These are phyloP conservation scores for Bhutanitis thaidina DNA, from an alignment of 2,888 invertebrate genomes.

Conservation along the genomic window DNA sequence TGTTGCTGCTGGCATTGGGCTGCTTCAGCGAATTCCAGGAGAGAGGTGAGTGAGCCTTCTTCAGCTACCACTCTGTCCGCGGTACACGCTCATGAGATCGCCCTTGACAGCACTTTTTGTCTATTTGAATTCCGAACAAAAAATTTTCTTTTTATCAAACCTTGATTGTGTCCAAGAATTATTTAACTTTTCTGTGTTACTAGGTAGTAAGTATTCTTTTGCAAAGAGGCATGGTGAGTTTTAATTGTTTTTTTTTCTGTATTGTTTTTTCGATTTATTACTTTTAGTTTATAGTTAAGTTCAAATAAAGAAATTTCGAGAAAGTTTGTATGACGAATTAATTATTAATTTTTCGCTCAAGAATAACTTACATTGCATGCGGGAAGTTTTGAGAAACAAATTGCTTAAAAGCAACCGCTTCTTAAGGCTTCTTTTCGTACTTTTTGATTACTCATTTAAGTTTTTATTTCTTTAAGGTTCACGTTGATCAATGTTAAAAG, in stretches of 20 bases:
- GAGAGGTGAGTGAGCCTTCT: slow-evolving; percentile 51
- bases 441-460: no score
- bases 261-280: slow-evolving; percentile 1
- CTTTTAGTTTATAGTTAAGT: slow-evolving; percentile 7
- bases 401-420: no score
- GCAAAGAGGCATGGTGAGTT: background rate
- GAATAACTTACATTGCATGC: no score
- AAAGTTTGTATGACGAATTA: slow-evolving; percentile 5
- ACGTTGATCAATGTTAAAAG: no score
- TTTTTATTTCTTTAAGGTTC: no score
- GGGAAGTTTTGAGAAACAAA: no score
- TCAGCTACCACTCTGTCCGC: slow-evolving; percentile 24
- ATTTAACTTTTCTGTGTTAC: background rate
- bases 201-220: background rate
- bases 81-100: slow-evolving; percentile 16
- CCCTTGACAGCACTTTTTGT: background rate
- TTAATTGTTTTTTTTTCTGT: background rate
- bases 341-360: no score
- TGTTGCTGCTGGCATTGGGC: slow-evolving; percentile 36
- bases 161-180: background rate
- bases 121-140: background rate
- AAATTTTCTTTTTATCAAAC: background rate
- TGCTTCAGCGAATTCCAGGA: slow-evolving; percentile 58
- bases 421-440: no score
- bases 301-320: background rate